phyloP scores from a whole-genome alignment of 2,888 invertebrate species.

The Sarcophaga rosellei region DNA sequence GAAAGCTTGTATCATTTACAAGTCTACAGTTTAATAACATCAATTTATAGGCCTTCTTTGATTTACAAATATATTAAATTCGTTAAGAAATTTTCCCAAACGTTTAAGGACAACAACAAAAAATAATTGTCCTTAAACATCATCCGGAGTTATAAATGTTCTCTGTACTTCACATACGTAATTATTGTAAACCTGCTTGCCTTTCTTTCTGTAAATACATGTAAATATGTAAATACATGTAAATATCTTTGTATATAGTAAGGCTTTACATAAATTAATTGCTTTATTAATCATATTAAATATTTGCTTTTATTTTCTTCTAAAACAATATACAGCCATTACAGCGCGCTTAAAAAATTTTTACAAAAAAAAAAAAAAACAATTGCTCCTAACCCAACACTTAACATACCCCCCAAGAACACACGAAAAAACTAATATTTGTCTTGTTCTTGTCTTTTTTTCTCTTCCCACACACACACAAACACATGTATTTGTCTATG shows the following conservation, averaged over 20 bases:
- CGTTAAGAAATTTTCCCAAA: too few relatives aligned
- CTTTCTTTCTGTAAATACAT: constrained; percentile 35
- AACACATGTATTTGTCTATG: constrained; percentile 40
- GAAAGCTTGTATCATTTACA: too few relatives aligned
- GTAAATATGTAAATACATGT: constrained; percentile 13
- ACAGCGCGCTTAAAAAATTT: constrained; percentile 70
- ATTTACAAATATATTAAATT: too few relatives aligned
- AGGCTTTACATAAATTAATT: constrained; percentile 10
- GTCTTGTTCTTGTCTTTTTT: constrained; percentile 70
- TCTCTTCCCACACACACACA: constrained; percentile 66
- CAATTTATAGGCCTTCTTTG: too few relatives aligned
- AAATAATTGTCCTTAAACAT: too few relatives aligned
- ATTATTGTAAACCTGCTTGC: too few relatives aligned
- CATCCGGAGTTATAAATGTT: neutral
- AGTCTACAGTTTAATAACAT: too few relatives aligned
- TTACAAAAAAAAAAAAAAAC: constrained; percentile 15
- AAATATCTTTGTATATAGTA: neutral
- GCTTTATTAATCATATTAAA: constrained; percentile 60
- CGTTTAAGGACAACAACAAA: too few relatives aligned
- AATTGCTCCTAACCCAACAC: constrained; percentile 46
- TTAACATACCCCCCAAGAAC: constrained; percentile 66
- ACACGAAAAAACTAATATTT: constrained; percentile 54
- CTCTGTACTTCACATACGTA: too few relatives aligned
- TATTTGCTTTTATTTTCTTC: constrained; percentile 66
- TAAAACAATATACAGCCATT: constrained; percentile 73